Conservation (phyloP, 2,113 vertebrate genomes). For the Channa argus region DNA sequence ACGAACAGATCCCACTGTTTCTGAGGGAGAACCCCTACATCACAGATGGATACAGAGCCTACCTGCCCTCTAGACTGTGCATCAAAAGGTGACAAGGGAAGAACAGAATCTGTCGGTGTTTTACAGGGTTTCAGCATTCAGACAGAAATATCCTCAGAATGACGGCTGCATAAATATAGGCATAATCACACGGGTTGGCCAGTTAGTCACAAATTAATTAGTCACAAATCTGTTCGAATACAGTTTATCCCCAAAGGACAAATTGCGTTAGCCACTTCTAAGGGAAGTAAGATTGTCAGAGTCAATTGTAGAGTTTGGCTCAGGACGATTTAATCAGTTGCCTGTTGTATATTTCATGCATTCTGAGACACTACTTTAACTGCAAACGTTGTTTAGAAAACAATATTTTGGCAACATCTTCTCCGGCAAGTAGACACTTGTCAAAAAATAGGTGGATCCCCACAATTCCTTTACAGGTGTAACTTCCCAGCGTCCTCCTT, state of each 20-base stretch:
- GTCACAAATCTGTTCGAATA: too few species aligned
- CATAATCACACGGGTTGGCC: too few species aligned
- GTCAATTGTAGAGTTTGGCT: background rate
- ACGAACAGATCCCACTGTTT: conserved; percentile 93
- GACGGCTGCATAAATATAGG: too few species aligned
- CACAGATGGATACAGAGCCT: conserved; percentile 96
- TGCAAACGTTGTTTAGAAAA: too few species aligned
- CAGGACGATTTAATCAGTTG: background rate
- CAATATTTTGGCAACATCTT: too few species aligned
- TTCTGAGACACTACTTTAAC: too few species aligned
- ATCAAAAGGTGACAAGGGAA: conserved; percentile 87
- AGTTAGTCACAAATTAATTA: too few species aligned
- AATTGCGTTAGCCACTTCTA: background rate
- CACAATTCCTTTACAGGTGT: background rate
- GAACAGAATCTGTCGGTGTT: too few species aligned
- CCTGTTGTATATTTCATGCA: background rate
- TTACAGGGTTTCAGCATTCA: too few species aligned
- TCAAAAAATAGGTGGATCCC: background rate
- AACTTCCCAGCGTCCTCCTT: background rate
- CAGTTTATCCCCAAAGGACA: background rate
- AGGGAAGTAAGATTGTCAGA: background rate
- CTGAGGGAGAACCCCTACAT: conserved; percentile 96
- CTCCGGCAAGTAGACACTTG: too few species aligned
- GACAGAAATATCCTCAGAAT: too few species aligned
- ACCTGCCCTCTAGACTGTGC: conserved; percentile 92